A percentile compares a stretch with the other conserved stretches of the same genome.
Conservation (phyloP, 2,888 invertebrate genomes). For the Sericinus montela region DNA sequence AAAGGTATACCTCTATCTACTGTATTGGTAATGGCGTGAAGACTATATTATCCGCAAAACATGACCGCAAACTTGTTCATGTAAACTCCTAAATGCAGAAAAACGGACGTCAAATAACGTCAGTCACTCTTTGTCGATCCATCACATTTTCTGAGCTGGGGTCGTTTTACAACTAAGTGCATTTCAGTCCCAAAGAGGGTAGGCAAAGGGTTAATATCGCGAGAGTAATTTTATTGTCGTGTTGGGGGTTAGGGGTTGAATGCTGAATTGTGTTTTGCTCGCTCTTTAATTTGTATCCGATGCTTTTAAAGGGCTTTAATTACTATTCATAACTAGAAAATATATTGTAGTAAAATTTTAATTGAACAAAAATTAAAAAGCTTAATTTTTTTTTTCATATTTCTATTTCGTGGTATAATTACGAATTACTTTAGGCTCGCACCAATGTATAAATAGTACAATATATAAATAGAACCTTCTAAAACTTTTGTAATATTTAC, state of each 20-base stretch:
- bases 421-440: too few relatives aligned
- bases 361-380: too few relatives aligned
- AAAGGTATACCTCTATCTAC: too few relatives aligned
- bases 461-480: too few relatives aligned
- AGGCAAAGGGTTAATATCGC: conserved; percentile 48
- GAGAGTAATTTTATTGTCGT: conserved; percentile 58
- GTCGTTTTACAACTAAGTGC: conserved; percentile 36
- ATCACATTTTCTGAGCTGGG: conserved; percentile 50
- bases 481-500: too few relatives aligned
- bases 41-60: too few relatives aligned
- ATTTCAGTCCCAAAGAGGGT: conserved; percentile 31
- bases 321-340: neutral
- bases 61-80: neutral
- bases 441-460: too few relatives aligned
- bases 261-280: conserved; percentile 65
- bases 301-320: conserved; percentile 32
- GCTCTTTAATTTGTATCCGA: conserved; percentile 69
- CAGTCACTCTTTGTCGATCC: conserved; percentile 38
- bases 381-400: too few relatives aligned
- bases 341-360: too few relatives aligned
- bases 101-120: neutral
- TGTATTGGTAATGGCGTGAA: too few relatives aligned
- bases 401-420: too few relatives aligned
- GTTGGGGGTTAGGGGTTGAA: conserved; percentile 60
- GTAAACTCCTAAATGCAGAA: neutral